Evolutionary conservation across 2,888 invertebrate genomes (phyloP), one percentile per base, ranked within the genome.

Genomic region (Netelia inedita): DNA sequence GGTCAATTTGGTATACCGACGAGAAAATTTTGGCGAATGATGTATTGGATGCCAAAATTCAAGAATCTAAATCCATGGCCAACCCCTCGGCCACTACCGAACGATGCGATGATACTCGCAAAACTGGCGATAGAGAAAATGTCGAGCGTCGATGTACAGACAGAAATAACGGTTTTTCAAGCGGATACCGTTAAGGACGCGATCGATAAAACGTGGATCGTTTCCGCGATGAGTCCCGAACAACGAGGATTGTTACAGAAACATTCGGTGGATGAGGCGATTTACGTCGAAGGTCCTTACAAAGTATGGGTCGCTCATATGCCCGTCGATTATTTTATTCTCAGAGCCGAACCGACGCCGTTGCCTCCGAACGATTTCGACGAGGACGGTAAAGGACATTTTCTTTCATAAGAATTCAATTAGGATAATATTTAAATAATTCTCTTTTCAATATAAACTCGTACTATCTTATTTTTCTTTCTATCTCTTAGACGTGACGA

Each of bases 41-140:
- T 97, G 96, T 97, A 97, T 90, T 97, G 97, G 97, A 96, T 97
- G 96, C 98, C 99, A 0, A 99, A 99, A 93, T 98, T 99, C 92
- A 97, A 96, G 91, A 96, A 98, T 92, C 93, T 97, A 0, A 97
- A 97, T 78, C 99, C 99, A 0, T 99, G 98, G 97, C 95, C 95
- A 3, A 93, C 97, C 75, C 98, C 98, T 0, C 95, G 96, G 71
- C 95, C 96, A 0, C 92, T 98, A n/a, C 98, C 99, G 0, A 94
- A 95, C 87, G 97, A 98, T 90, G 95, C 96, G 0, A 93, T 97
- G 14, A 96, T 97, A 90, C 93, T 99, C 69, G 98, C 98, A 0
- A 96, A 95, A 91, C 91, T 98, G 78, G 98, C 98, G 0, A 96
- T 99, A 68, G 94, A 96, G 80, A 96, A 98, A 90, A 98, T 99